Percentiles rank a stretch among this genome's conserved stretches.
Evolutionary conservation across 2,113 vertebrate genomes (phyloP).

Genomic region (Channa argus): DNA sequence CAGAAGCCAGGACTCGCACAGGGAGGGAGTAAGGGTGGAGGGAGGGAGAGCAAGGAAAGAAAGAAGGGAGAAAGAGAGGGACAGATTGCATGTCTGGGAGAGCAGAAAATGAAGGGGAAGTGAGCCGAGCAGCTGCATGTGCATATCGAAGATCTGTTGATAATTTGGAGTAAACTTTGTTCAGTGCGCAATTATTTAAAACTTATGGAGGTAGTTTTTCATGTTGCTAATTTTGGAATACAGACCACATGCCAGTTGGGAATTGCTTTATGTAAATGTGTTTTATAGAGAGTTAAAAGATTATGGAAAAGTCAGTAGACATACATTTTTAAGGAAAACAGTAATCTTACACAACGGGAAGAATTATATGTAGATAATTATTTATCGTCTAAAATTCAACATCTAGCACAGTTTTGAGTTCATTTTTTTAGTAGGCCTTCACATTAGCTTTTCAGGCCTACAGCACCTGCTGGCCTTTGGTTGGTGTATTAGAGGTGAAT

Average conservation of each 20-base stretch:
- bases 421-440: not conserved
- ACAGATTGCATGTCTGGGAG: slow-evolving; percentile 73
- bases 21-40: slow-evolving; percentile 40
- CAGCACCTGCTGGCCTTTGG: slow-evolving; percentile 52
- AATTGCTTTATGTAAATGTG: slow-evolving; percentile 3
- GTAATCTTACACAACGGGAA: not conserved
- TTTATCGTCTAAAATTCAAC: slow-evolving; percentile 2
- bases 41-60: slow-evolving; percentile 11
- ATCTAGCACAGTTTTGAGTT: slow-evolving; percentile 4
- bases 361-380: not conserved
- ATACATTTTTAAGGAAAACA: not conserved
- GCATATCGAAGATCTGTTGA: slow-evolving; percentile 62
- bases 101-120: slow-evolving; percentile 68
- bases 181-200: slow-evolving; percentile 45
- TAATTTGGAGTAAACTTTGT: slow-evolving; percentile 65
- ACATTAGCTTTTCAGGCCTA: not conserved
- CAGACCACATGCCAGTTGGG: slow-evolving; percentile 3
- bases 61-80: slow-evolving; percentile 54
- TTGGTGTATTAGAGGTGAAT: slow-evolving; percentile 68
- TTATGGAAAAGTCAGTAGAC: not conserved
- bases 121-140: slow-evolving; percentile 68
- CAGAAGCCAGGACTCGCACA: slow-evolving; percentile 73
- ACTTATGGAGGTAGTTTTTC: slow-evolving; percentile 61
- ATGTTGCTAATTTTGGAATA: slow-evolving; percentile 45
- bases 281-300: slow-evolving; percentile 9